Conservation (phyloP, 2,797 vertebrate species). For the Onychomys torridus region DNA sequence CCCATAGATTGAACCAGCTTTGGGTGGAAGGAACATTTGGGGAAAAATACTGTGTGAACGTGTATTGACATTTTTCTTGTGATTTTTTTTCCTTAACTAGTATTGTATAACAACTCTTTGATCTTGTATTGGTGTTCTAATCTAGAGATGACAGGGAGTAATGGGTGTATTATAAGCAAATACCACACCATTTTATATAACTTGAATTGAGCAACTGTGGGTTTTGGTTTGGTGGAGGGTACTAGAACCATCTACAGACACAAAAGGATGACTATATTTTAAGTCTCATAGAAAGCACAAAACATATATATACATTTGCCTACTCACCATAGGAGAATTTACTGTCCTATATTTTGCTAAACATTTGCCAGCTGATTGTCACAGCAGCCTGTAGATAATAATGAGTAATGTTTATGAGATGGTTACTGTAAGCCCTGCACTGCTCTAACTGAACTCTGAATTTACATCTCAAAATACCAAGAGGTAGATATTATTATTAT, state of each 20-base stretch:
- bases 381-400: neutral
- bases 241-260: neutral
- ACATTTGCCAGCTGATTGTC: constrained; percentile 38
- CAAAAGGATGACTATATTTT: neutral
- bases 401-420: neutral
- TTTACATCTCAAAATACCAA: constrained; percentile 12
- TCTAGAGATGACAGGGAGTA: neutral
- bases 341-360: neutral
- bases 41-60: neutral
- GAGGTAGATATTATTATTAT: neutral
- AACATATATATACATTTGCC: neutral
- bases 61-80: neutral
- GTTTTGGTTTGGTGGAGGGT: neutral
- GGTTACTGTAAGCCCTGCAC: neutral
- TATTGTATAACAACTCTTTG: neutral
- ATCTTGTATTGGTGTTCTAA: neutral
- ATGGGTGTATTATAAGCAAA: neutral
- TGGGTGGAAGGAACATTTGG: neutral
- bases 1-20: neutral
- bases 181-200: neutral
- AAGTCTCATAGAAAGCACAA: constrained; percentile 6
- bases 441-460: constrained; percentile 24
- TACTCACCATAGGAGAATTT: neutral
- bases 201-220: neutral
- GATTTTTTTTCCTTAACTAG: neutral